phyloP scores from a whole-genome alignment of 2,888 invertebrate species.

The Aphrophora alni region DNA sequence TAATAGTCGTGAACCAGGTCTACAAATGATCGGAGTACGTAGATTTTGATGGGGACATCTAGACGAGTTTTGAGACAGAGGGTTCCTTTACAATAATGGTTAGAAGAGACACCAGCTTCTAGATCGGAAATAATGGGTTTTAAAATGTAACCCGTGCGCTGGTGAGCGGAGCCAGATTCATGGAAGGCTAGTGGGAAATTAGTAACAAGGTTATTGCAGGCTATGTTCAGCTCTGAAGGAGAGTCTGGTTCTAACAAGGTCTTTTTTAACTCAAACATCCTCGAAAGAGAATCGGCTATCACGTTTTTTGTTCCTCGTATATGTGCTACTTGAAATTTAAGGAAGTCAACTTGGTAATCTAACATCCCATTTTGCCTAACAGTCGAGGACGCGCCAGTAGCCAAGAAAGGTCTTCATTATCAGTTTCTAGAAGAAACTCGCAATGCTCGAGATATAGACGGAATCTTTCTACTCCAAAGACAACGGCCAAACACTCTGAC shows the following conservation, averaged over 20 bases:
- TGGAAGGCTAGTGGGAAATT: conserved; percentile 14
- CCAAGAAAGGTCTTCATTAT: conserved; percentile 29
- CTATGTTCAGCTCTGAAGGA: too few species aligned
- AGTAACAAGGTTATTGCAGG: too few species aligned
- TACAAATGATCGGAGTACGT: not conserved
- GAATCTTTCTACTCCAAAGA: conserved; percentile 22
- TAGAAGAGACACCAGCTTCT: not conserved
- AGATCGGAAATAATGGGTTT: not conserved
- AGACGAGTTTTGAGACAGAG: not conserved
- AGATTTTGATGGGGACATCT: not conserved
- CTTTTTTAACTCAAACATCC: conserved; percentile 2
- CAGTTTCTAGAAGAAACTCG: conserved; percentile 23
- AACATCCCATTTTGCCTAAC: conserved; percentile 2
- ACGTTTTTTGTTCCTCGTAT: conserved; percentile 16
- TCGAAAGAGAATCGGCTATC: not conserved
- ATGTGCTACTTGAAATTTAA: conserved; percentile 12
- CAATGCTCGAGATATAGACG: conserved; percentile 13
- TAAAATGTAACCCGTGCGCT: not conserved
- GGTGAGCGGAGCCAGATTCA: not conserved
- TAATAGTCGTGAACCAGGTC: conserved; percentile 13
- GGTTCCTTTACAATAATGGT: not conserved
- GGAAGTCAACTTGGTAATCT: not conserved
- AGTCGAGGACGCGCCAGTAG: not conserved
- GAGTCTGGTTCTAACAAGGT: too few species aligned
- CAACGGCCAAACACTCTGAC: conserved; percentile 22